These are phyloP conservation scores for Drosophila lacicola DNA, from an alignment of 2,888 invertebrate genomes.

Conservation along the genomic window DNA sequence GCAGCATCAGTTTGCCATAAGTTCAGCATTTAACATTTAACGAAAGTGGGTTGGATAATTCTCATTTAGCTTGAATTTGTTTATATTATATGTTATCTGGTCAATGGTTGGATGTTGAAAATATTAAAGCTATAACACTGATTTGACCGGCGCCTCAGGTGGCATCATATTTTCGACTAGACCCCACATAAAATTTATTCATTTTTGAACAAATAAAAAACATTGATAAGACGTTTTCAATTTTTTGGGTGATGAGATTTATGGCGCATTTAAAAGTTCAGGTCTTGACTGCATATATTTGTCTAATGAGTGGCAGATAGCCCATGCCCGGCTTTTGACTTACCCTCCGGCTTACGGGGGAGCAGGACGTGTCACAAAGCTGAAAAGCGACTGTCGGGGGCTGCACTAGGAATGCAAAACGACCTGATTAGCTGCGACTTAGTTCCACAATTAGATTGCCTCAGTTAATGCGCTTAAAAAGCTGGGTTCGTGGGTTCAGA, in stretches of 20 bases:
- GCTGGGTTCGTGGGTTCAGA: slow-evolving; percentile 25
- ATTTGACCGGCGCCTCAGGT: background rate
- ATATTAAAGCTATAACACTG: background rate
- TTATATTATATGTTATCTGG: too few species aligned
- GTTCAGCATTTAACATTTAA: too few species aligned
- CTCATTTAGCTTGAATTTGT: too few species aligned
- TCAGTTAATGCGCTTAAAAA: slow-evolving; percentile 22
- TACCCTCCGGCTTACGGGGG: background rate
- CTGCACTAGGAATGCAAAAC: slow-evolving; percentile 16
- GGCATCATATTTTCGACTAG: slow-evolving; percentile 1
- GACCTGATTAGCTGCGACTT: slow-evolving; percentile 17
- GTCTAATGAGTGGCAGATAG: slow-evolving; percentile 45
- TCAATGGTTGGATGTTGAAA: too few species aligned
- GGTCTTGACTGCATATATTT: slow-evolving; percentile 38
- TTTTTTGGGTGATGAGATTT: slow-evolving; percentile 32
- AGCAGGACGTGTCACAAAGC: slow-evolving; percentile 13
- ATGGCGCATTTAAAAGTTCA: slow-evolving; percentile 32
- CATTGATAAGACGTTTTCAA: slow-evolving; percentile 37
- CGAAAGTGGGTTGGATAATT: too few species aligned
- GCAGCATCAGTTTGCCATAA: background rate
- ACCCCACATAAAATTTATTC: slow-evolving; percentile 11
- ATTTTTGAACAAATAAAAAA: slow-evolving; percentile 1
- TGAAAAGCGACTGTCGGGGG: slow-evolving; percentile 6
- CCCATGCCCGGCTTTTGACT: slow-evolving; percentile 27
- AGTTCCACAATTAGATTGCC: slow-evolving; percentile 55